phyloP scores from a whole-genome alignment of 2,113 vertebrate genomes.

The Brevimyrus niger region DNA sequence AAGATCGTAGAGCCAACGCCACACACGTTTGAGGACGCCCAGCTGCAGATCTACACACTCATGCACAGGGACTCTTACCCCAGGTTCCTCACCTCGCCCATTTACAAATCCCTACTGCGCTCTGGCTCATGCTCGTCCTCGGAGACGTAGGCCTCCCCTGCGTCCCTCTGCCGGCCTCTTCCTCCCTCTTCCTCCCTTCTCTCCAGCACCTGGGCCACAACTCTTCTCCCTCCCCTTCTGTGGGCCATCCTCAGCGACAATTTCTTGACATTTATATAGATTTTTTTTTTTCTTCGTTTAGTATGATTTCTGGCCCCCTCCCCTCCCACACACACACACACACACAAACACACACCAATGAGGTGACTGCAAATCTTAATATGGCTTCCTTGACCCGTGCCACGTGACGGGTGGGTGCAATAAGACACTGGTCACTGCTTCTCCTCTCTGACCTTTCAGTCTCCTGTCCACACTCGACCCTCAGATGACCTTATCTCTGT shows the following conservation, averaged over 20 bases:
- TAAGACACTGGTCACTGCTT: neutral
- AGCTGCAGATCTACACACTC: conserved; percentile 33
- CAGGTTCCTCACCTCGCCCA: conserved; percentile 77
- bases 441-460: neutral
- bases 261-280: neutral
- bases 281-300: neutral
- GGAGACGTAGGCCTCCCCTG: neutral
- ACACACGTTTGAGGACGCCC: conserved; percentile 76
- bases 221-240: neutral
- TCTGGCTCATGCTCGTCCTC: conserved; percentile 14
- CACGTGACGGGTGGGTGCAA: neutral
- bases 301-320: neutral
- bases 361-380: neutral
- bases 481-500: neutral
- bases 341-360: no score
- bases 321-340: no score
- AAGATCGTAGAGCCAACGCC: conserved; percentile 69
- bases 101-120: conserved; percentile 67
- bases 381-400: neutral
- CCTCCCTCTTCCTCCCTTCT: neutral
- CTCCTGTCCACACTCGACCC: neutral
- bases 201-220: neutral
- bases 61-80: conserved; percentile 56
- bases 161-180: neutral
- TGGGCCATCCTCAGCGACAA: neutral